These are phyloP conservation scores for Drosophila simulans DNA, from an alignment of 1,140 invertebrate species.

Conservation along the genomic window DNA sequence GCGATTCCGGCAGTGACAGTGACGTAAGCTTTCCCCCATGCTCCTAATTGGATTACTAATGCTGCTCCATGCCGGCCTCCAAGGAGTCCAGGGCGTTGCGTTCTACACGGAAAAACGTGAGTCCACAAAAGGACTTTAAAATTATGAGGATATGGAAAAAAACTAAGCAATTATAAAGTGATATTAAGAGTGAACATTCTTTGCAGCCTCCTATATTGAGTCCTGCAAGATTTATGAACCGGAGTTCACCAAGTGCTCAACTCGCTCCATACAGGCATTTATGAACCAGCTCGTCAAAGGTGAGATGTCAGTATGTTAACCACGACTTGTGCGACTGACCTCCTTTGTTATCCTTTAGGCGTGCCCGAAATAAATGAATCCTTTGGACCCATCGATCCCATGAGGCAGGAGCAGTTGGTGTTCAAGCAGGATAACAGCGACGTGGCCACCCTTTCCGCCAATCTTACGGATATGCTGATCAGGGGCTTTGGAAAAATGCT, in stretches of 20 bases:
- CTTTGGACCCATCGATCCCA: slow-evolving; percentile 81
- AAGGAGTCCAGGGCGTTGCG: slow-evolving; percentile 79
- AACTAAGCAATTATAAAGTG: no score
- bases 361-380: slow-evolving; percentile 61
- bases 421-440: slow-evolving; percentile 84
- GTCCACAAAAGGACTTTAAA: background rate
- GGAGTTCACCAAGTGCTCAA: slow-evolving; percentile 87
- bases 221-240: slow-evolving; percentile 87
- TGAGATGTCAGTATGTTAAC: background rate
- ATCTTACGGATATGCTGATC: slow-evolving; percentile 87
- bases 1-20: slow-evolving; percentile 29
- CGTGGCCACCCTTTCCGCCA: slow-evolving; percentile 87
- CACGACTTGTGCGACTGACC: no score
- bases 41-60: slow-evolving; percentile 55
- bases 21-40: slow-evolving; percentile 20
- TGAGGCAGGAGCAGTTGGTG: slow-evolving; percentile 60
- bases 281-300: slow-evolving; percentile 86
- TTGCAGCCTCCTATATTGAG: slow-evolving; percentile 87
- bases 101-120: slow-evolving; percentile 73
- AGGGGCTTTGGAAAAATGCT: slow-evolving; percentile 87
- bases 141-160: background rate
- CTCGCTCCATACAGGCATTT: slow-evolving; percentile 86
- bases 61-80: slow-evolving; percentile 87
- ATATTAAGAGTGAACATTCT: background rate
- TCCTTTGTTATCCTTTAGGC: slow-evolving; percentile 20